Percentiles rank a stretch among this genome's conserved stretches.
Evolutionary conservation across 2,888 invertebrate genomes (phyloP).

Genomic region (Ypsolopha sequella): DNA sequence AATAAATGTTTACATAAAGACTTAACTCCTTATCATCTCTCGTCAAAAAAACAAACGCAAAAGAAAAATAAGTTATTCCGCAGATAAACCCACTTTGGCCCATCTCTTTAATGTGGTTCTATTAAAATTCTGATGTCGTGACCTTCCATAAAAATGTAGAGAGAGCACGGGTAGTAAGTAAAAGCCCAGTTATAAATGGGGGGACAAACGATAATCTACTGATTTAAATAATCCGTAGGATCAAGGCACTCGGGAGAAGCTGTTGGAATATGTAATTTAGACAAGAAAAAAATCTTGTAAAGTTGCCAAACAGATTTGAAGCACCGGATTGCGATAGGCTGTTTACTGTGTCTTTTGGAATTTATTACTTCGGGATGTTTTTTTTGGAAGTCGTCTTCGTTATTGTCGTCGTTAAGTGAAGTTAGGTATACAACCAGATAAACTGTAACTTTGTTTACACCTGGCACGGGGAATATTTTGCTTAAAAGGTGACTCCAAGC

Average conservation of each 20-base stretch:
- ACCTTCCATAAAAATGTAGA: constrained; percentile 23
- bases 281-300: background rate
- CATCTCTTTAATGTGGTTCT: constrained; percentile 20
- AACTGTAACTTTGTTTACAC: too few relatives aligned
- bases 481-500: too few relatives aligned
- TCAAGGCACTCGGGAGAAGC: constrained; percentile 3
- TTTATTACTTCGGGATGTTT: too few relatives aligned
- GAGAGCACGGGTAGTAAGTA: constrained; percentile 4
- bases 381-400: too few relatives aligned
- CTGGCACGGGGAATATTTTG: too few relatives aligned
- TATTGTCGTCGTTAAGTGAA: too few relatives aligned
- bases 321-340: too few relatives aligned
- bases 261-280: constrained; percentile 2
- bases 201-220: constrained; percentile 20
- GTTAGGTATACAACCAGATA: too few relatives aligned
- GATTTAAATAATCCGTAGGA: constrained; percentile 21
- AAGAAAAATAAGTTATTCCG: constrained; percentile 1
- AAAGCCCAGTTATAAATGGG: constrained; percentile 18
- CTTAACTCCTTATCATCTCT: background rate
- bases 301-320: background rate
- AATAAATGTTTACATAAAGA: constrained; percentile 5
- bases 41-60: background rate
- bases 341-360: too few relatives aligned
- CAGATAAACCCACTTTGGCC: background rate
- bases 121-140: constrained; percentile 27